Evolutionary conservation across 2,797 vertebrate genomes (phyloP).

Genomic region (Aphelocoma californica): DNA sequence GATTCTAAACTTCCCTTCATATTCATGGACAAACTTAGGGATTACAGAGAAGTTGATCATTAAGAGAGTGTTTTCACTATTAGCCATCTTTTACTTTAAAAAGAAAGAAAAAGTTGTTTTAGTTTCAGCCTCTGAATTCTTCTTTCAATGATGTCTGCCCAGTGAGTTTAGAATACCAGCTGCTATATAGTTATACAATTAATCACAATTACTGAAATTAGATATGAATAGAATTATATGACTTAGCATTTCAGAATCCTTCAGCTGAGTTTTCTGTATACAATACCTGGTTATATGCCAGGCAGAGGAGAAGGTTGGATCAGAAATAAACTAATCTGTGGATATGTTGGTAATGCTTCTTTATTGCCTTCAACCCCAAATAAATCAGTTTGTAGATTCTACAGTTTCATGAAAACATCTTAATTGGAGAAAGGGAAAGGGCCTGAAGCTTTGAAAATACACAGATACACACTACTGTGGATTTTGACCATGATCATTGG

Average conservation of each 20-base stretch:
- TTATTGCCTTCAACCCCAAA: not conserved
- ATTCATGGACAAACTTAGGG: not conserved
- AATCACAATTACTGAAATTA: not conserved
- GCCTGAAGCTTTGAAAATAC: not conserved
- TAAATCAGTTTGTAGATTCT: not conserved
- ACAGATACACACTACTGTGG: not conserved
- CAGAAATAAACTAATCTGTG: not conserved
- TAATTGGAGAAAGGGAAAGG: not conserved
- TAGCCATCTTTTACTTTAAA: not conserved
- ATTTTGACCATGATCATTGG: not conserved
- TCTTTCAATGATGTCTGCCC: not conserved
- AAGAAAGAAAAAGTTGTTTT: not conserved
- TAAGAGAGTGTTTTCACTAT: not conserved
- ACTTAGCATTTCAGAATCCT: not conserved
- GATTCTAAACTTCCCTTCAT: not conserved
- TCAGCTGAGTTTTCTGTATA: not conserved
- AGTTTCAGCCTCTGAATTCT: not conserved
- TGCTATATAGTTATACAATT: not conserved
- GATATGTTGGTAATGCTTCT: not conserved
- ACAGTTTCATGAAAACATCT: not conserved
- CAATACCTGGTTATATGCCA: not conserved
- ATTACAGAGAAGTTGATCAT: not conserved
- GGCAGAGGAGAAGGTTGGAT: not conserved
- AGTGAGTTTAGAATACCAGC: not conserved
- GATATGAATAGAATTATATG: not conserved